Conservation (phyloP, 2,113 vertebrate genomes). For the Eleginops maclovinus region DNA sequence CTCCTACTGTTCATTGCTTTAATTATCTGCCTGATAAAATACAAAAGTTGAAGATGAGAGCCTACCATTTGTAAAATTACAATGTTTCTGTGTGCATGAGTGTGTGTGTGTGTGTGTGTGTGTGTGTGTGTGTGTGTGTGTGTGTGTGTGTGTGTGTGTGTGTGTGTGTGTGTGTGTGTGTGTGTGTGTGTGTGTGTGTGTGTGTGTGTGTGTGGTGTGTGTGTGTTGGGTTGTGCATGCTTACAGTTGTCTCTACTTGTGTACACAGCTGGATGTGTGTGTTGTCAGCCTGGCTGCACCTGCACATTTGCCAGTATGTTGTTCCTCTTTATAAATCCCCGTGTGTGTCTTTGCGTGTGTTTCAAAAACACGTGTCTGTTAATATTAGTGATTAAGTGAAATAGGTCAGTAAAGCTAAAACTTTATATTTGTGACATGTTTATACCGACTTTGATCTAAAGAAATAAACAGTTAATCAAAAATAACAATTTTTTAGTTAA, state of each 20-base stretch:
- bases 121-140: slow-evolving; percentile 1
- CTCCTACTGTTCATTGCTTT: background rate
- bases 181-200: slow-evolving; percentile 8
- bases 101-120: slow-evolving; percentile 15
- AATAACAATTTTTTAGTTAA: too few relatives aligned
- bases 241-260: background rate
- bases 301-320: slow-evolving; percentile 40
- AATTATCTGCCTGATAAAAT: background rate
- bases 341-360: background rate
- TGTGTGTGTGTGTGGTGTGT: slow-evolving; percentile 2
- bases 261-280: background rate
- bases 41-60: background rate
- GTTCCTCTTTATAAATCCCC: slow-evolving; percentile 30
- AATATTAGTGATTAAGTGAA: background rate
- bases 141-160: background rate
- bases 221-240: background rate
- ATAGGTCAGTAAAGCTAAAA: background rate
- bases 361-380: background rate
- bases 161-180: slow-evolving; percentile 2
- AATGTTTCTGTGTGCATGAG: background rate
- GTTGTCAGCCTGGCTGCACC: slow-evolving; percentile 37
- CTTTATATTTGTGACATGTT: background rate
- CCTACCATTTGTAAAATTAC: background rate
- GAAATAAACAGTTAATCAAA: too few relatives aligned
- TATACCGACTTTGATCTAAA: too few relatives aligned